A percentile compares a stretch with the other conserved stretches of the same genome.
Conservation (phyloP, 2,888 invertebrate genomes). For the Trileptium ribeirensis region DNA sequence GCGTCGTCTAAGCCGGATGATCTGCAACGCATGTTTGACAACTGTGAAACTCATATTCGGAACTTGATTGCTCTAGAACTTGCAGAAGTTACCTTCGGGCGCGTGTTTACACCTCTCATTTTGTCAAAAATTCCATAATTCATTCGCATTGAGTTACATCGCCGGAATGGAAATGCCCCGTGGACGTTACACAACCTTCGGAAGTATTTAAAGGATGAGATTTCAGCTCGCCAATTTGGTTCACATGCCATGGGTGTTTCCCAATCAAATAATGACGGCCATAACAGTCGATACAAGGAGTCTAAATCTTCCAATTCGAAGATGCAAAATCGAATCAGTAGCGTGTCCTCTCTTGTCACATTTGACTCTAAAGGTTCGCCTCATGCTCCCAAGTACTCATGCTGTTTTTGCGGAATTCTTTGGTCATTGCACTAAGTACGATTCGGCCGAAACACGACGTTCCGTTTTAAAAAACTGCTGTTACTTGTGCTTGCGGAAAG, state of each 20-base stretch:
- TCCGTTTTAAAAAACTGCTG: neutral
- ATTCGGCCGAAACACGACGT: neutral
- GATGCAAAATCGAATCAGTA: neutral
- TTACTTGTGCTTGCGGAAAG: neutral
- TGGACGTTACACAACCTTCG: neutral
- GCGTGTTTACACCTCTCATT: neutral
- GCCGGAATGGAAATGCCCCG: neutral
- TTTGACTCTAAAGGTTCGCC: neutral
- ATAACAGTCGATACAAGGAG: neutral
- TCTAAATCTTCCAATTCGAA: neutral
- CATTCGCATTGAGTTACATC: neutral
- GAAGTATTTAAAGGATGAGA: neutral
- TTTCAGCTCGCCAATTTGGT: neutral
- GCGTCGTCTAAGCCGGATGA: neutral
- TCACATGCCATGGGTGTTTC: neutral
- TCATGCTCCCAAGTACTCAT: neutral
- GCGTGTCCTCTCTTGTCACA: neutral
- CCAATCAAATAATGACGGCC: neutral
- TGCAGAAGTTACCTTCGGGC: neutral
- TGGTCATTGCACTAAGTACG: neutral
- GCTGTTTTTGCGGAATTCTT: neutral
- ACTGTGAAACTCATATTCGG: too few relatives aligned
- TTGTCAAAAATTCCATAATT: neutral
- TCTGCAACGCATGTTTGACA: neutral
- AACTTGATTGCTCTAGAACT: too few relatives aligned